These are phyloP conservation scores for Drosophila neocordata DNA, from an alignment of 1,140 invertebrate species.

Conservation along the genomic window DNA sequence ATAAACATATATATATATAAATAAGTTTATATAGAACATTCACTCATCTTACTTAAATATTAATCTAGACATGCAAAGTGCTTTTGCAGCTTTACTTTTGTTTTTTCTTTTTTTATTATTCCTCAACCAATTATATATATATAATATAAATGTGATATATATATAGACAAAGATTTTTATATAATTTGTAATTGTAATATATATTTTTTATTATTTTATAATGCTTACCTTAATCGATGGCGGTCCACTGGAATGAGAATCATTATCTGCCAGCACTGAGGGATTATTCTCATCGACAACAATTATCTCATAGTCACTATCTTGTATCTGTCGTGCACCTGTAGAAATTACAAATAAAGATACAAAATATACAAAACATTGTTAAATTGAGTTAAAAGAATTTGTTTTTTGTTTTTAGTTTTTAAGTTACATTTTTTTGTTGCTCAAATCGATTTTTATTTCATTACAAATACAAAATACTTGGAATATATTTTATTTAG, in stretches of 20 bases:
- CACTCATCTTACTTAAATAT: background rate
- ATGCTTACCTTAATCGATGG: constrained; percentile 92
- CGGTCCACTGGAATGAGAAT: constrained; percentile 87
- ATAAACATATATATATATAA: constrained; percentile 15
- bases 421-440: background rate
- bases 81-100: background rate
- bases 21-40: background rate
- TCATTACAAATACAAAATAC: constrained; percentile 10
- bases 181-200: too few species aligned
- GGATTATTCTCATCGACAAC: constrained; percentile 95
- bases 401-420: background rate
- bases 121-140: background rate
- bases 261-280: constrained; percentile 90
- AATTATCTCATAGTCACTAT: constrained; percentile 94
- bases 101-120: background rate
- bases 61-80: constrained; percentile 1
- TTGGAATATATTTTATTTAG: background rate
- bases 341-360: constrained; percentile 6
- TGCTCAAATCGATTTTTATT: background rate
- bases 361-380: background rate
- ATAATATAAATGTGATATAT: background rate
- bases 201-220: background rate
- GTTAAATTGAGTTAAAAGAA: background rate
- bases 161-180: background rate
- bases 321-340: constrained; percentile 85